Evolutionary conservation across 2,113 vertebrate genomes (phyloP).

Genomic region (Malaclemys terrapin): DNA sequence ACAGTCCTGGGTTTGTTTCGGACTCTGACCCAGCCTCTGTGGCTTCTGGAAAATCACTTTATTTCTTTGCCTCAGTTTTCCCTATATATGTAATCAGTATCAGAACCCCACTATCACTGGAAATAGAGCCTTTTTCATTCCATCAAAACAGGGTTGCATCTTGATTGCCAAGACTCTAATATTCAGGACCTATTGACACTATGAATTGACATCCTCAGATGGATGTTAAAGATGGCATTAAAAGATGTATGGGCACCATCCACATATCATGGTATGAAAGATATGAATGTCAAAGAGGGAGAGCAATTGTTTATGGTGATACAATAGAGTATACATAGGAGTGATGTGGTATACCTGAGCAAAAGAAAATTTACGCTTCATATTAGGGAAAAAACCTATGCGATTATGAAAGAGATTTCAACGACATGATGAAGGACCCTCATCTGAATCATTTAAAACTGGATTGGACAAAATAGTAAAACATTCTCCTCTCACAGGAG

Average conservation of each 20-base stretch:
- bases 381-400: background rate
- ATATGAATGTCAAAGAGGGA: background rate
- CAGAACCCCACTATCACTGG: background rate
- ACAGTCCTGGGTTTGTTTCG: background rate
- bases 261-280: background rate
- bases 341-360: background rate
- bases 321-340: background rate
- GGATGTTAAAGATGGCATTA: background rate
- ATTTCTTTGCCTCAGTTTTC: background rate
- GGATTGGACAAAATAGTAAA: background rate
- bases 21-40: background rate
- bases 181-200: background rate
- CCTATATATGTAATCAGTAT: rapidly evolving
- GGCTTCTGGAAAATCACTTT: background rate
- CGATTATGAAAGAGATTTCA: background rate
- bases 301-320: background rate
- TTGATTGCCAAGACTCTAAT: background rate
- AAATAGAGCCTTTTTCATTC: background rate
- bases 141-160: background rate
- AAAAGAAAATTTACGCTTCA: background rate
- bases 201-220: background rate
- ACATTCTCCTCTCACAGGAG: background rate
- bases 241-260: background rate
- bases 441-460: background rate
- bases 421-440: background rate